Percentiles rank a stretch among this genome's conserved stretches.
These are phyloP conservation scores for Eciton burchellii DNA, from an alignment of 1,140 invertebrate genomes.

Conservation along the genomic window DNA sequence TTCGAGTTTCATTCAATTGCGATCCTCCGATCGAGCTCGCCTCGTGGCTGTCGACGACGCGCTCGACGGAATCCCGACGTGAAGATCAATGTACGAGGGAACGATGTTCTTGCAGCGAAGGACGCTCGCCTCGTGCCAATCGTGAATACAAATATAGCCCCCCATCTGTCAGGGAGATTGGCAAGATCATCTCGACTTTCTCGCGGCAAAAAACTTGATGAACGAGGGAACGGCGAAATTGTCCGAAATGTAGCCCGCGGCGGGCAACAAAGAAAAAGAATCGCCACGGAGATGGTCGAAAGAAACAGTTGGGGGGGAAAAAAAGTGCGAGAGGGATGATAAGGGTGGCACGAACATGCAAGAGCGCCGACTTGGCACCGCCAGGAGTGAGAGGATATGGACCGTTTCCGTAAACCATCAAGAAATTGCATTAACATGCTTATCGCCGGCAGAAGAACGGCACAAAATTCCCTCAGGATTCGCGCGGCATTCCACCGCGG, in stretches of 20 bases:
- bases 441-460: constrained; percentile 62
- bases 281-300: not conserved
- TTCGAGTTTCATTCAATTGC: too few relatives aligned
- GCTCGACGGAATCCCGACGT: too few relatives aligned
- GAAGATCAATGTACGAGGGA: too few relatives aligned
- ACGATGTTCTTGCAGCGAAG: too few relatives aligned
- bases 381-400: constrained; percentile 63
- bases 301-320: not conserved
- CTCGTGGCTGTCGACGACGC: too few relatives aligned
- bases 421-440: constrained; percentile 69
- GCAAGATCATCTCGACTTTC: not conserved
- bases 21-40: too few relatives aligned
- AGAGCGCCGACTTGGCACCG: constrained; percentile 59
- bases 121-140: not conserved
- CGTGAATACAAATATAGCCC: not conserved
- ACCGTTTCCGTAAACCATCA: constrained; percentile 65
- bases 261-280: constrained; percentile 29
- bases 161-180: not conserved
- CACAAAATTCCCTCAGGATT: constrained; percentile 58
- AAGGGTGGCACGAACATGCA: constrained; percentile 29
- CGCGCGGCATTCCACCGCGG: constrained; percentile 1
- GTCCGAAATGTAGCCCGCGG: not conserved
- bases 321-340: constrained; percentile 23
- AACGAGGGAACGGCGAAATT: not conserved
- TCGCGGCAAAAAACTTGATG: constrained; percentile 12